Percentiles rank a stretch among this genome's conserved stretches.
Evolutionary conservation across 1,140 invertebrate species (phyloP).

Genomic region (Copidosoma floridanum): DNA sequence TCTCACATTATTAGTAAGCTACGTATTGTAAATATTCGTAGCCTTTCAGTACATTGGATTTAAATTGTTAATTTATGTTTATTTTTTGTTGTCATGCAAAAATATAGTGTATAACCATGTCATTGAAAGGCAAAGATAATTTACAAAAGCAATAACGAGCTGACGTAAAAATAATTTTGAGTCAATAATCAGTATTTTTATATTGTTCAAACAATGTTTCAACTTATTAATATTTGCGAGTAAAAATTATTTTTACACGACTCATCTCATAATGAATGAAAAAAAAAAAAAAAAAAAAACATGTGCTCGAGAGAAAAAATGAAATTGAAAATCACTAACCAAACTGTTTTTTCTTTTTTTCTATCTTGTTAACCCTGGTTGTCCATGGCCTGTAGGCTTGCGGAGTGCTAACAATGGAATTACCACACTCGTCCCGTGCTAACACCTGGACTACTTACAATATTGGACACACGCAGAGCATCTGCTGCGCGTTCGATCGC

Average conservation of each 20-base stretch:
- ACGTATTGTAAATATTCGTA: not conserved
- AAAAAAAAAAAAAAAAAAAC: not conserved
- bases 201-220: too few species aligned
- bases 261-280: too few species aligned
- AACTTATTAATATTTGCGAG: too few species aligned
- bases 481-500: conserved; percentile 40
- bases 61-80: too few species aligned
- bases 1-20: too few species aligned
- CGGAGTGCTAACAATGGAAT: conserved; percentile 65
- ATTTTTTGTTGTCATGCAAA: too few species aligned
- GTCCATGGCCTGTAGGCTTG: conserved; percentile 65
- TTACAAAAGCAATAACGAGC: too few species aligned
- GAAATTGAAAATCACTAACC: conserved; percentile 63
- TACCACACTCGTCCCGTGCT: conserved; percentile 56
- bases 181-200: too few species aligned
- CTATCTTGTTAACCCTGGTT: conserved; percentile 64
- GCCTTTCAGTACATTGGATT: not conserved
- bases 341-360: conserved; percentile 64
- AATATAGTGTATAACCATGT: too few species aligned
- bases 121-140: too few species aligned
- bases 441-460: conserved; percentile 60
- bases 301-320: too few species aligned
- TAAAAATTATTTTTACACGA: not conserved
- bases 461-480: conserved; percentile 50
- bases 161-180: too few species aligned